A percentile compares a stretch with the other conserved stretches of the same genome.
Evolutionary conservation across 1,140 invertebrate species (phyloP).

Genomic region (Neelides sp.): DNA sequence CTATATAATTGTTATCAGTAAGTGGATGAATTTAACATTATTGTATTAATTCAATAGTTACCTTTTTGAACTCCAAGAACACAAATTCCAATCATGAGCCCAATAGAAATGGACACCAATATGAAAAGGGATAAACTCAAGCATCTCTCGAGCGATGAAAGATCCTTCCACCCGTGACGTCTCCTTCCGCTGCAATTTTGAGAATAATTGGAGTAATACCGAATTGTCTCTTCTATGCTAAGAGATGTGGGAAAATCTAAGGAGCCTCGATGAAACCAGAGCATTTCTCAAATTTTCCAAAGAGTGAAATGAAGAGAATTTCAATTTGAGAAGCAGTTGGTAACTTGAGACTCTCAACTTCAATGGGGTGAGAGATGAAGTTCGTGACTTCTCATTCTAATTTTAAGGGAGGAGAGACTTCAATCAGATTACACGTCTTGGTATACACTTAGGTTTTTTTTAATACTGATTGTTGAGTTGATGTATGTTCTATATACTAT

Average conservation of each 20-base stretch:
- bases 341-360: not conserved
- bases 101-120: conserved; percentile 1
- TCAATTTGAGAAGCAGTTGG: not conserved
- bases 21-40: not conserved
- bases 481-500: too few species aligned
- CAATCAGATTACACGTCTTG: too few species aligned
- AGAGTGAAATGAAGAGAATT: not conserved
- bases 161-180: conserved; percentile 8
- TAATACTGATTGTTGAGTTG: too few species aligned
- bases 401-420: too few species aligned
- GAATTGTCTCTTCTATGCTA: too few species aligned
- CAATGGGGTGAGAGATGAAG: not conserved
- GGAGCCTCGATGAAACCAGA: conserved; percentile 10
- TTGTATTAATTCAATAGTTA: conserved; percentile 3
- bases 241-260: conserved; percentile 18
- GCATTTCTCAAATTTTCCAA: conserved; percentile 10
- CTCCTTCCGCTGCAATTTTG: not conserved
- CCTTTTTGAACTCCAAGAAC: conserved; percentile 14
- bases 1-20: not conserved
- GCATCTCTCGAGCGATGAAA: conserved; percentile 11
- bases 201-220: conserved; percentile 15
- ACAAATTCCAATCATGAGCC: conserved; percentile 15
- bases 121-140: conserved; percentile 5
- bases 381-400: conserved; percentile 5
- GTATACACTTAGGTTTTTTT: too few species aligned